Conservation (phyloP, 2,888 invertebrate species). For the Temnothorax unifasciatus region DNA sequence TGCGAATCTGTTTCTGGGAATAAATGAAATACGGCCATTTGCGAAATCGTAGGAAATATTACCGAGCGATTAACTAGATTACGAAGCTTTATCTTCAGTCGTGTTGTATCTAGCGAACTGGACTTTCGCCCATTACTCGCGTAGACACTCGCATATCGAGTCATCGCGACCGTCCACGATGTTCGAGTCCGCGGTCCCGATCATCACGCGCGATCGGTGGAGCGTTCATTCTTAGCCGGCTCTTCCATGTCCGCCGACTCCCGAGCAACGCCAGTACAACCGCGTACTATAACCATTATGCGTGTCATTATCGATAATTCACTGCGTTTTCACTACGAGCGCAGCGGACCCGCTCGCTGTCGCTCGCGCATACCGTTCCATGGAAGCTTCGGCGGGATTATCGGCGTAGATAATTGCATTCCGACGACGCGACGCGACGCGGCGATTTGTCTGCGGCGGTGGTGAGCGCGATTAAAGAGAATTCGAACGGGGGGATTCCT, state of each 20-base stretch:
- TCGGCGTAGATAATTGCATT: constrained; percentile 57
- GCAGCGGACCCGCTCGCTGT: constrained; percentile 19
- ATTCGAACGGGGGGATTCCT: constrained; percentile 36
- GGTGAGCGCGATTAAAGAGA: constrained; percentile 44
- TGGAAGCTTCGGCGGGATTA: constrained; percentile 60
- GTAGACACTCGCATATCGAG: constrained; percentile 33
- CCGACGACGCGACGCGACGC: constrained; percentile 37
- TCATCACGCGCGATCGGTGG: constrained; percentile 35
- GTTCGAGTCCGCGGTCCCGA: constrained; percentile 12
- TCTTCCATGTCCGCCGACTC: constrained; percentile 51
- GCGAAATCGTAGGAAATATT: background rate
- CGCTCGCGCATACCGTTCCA: constrained; percentile 39
- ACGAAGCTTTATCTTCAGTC: background rate
- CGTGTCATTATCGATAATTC: constrained; percentile 71
- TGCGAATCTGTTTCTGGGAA: background rate
- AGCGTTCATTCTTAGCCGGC: constrained; percentile 25
- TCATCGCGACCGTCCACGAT: constrained; percentile 28
- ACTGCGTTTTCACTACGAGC: constrained; percentile 69
- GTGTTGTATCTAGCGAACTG: background rate
- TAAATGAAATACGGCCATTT: background rate
- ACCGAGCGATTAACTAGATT: background rate
- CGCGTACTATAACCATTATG: constrained; percentile 61
- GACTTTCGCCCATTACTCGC: constrained; percentile 37
- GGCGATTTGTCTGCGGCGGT: constrained; percentile 42
- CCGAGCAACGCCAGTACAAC: constrained; percentile 51